phyloP scores from a whole-genome alignment of 2,113 vertebrate genomes.

The Malurus elegans region DNA sequence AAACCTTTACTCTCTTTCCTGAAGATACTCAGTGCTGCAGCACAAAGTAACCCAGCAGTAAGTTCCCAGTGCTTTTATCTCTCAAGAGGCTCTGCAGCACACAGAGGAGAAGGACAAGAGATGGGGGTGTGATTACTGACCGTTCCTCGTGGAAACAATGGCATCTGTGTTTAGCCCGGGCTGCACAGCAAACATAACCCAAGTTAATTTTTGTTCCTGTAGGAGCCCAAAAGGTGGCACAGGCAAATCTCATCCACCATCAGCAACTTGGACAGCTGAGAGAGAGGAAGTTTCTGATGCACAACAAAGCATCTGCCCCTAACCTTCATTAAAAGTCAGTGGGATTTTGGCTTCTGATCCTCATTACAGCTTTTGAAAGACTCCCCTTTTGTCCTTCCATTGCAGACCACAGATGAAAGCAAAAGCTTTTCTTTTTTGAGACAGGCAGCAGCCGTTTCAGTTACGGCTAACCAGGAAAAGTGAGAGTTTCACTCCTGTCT shows the following conservation, averaged over 20 bases:
- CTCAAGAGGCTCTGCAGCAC: not conserved
- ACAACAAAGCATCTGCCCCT: not conserved
- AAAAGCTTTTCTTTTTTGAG: not conserved
- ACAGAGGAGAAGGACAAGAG: fast-evolving
- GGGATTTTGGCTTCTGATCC: slow-evolving; percentile 3
- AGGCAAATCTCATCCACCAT: not conserved
- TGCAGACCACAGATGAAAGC: not conserved
- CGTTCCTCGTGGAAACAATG: not conserved
- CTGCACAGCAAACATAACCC: not conserved
- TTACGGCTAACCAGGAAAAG: not conserved
- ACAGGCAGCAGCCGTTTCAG: not conserved
- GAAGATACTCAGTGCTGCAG: not conserved
- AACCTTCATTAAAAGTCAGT: slow-evolving; percentile 37
- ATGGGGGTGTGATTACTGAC: not conserved
- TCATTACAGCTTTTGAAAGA: not conserved
- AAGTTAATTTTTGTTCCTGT: not conserved
- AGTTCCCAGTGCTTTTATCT: not conserved
- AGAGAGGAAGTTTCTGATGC: not conserved
- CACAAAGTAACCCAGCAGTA: not conserved
- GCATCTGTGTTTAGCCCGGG: not conserved
- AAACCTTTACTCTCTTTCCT: not conserved
- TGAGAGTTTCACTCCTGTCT: fast-evolving
- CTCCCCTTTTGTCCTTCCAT: not conserved
- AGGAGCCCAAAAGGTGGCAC: not conserved
- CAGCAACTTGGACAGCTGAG: not conserved